Evolutionary conservation across 1,140 invertebrate genomes (phyloP), one percentile per base, ranked within the genome.

Genomic region (Neodiprion pinetum): DNA sequence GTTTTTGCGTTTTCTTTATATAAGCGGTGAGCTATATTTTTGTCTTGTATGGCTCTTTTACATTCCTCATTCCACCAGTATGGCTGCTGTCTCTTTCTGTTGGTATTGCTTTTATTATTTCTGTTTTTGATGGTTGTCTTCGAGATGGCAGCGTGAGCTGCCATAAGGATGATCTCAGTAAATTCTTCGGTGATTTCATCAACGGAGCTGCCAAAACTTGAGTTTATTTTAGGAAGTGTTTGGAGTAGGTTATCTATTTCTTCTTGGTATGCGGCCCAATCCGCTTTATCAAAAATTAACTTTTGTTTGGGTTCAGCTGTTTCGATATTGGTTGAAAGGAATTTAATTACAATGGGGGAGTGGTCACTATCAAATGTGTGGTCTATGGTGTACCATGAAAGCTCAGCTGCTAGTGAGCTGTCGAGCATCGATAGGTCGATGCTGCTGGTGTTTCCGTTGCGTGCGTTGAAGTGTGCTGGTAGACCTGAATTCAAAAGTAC

Each of bases 41-140:
- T 72, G 70, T 79, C 72, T 78, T 80, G 82, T 1, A 80, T 67
- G 49, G 79, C 79, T 49, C 67, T 75, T 75, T 77, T 67, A 71
- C 83, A 86, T 8, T 84, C 76, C 14, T 81, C 71, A 70, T 83
- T 85, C 82, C 82, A 85, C 85, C 84, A 86, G 7, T 17, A 17
- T 17, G 17, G 17, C 17, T 80, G 80, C 11, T 83, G 75, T 2
- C n/a, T 8, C 28, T 71, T 77, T 49, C 80, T 78, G 74, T 79
- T 78, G 50, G 14, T 72, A 72, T 74, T 75, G 12, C 8, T 71
- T 21, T 74, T 78, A 17, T 76, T 75, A 77, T 78, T 80, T 1
- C 80, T 79, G 48, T 82, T 84, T 17, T 17, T 17, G 17, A 17
- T 17, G 17, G 17, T 17, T 17, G 17, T 17, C 17, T 17, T 17